phyloP scores from a whole-genome alignment of 2,113 vertebrate genomes.

The Vimba vimba region DNA sequence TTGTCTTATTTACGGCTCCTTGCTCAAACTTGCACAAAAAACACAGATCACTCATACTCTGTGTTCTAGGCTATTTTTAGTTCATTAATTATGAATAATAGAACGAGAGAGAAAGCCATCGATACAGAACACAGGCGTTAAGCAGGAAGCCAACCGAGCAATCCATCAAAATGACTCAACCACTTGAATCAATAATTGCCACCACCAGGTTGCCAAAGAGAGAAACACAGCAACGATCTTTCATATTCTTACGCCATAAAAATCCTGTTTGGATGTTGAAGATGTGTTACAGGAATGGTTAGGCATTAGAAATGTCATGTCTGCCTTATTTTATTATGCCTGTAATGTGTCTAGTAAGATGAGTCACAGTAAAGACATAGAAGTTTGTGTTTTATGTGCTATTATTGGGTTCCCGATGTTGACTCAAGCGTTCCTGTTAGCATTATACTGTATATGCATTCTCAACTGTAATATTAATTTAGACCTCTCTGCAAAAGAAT shows the following conservation, averaged over 20 bases:
- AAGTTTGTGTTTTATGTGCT: neutral
- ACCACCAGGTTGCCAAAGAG: conserved; percentile 51
- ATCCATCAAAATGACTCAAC: conserved; percentile 78
- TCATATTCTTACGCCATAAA: conserved; percentile 47
- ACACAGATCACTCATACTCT: conserved; percentile 63
- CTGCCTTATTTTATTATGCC: neutral
- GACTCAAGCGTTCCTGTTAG: neutral
- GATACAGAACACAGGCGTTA: conserved; percentile 60
- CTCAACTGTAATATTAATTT: neutral
- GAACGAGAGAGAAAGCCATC: conserved; percentile 72
- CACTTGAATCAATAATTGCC: conserved; percentile 72
- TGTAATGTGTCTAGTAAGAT: neutral
- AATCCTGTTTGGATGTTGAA: neutral
- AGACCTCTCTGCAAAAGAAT: neutral
- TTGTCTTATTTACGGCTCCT: conserved; percentile 9
- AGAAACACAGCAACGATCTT: conserved; percentile 39
- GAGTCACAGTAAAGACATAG: neutral
- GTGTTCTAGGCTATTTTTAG: conserved; percentile 64
- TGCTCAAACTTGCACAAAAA: conserved; percentile 49
- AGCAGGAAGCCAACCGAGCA: conserved; percentile 64
- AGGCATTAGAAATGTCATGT: neutral
- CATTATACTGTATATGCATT: neutral
- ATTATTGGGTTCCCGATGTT: neutral
- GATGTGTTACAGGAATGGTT: neutral
- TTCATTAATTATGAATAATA: conserved; percentile 75